These are phyloP conservation scores for Laticauda colubrina DNA, from an alignment of 2,113 vertebrate genomes.

Conservation along the genomic window DNA sequence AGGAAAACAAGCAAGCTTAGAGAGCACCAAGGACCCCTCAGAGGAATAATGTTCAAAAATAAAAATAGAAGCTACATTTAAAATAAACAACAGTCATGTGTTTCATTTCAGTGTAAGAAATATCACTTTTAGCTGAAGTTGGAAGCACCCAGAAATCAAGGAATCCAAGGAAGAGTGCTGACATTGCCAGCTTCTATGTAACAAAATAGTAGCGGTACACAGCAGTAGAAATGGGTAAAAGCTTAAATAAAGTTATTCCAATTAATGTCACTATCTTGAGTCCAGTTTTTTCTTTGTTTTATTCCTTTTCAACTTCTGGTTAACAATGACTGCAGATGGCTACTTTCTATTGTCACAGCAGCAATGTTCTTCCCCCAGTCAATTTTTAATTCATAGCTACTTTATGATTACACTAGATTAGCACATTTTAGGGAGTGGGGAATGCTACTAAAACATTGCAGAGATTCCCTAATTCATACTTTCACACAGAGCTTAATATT, in stretches of 20 bases:
- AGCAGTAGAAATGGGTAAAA: not conserved
- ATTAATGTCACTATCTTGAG: not conserved
- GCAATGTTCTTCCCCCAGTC: not conserved
- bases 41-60: not conserved
- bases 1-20: too few relatives aligned
- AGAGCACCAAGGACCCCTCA: not conserved
- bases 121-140: conserved; percentile 27
- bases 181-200: conserved; percentile 2
- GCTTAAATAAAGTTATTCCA: conserved; percentile 9
- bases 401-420: conserved; percentile 31
- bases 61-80: not conserved
- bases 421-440: not conserved
- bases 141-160: conserved; percentile 22
- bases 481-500: not conserved
- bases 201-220: not conserved
- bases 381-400: conserved; percentile 35
- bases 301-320: not conserved
- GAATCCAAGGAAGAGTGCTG: conserved; percentile 5
- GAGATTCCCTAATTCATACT: not conserved
- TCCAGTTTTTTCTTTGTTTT: not conserved
- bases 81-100: not conserved
- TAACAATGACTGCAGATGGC: conserved; percentile 2
- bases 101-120: conserved; percentile 4
- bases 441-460: not conserved
- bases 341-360: conserved; percentile 26